Evolutionary conservation across 2,113 vertebrate genomes (phyloP).

Genomic region (Edolisoma coerulescens): DNA sequence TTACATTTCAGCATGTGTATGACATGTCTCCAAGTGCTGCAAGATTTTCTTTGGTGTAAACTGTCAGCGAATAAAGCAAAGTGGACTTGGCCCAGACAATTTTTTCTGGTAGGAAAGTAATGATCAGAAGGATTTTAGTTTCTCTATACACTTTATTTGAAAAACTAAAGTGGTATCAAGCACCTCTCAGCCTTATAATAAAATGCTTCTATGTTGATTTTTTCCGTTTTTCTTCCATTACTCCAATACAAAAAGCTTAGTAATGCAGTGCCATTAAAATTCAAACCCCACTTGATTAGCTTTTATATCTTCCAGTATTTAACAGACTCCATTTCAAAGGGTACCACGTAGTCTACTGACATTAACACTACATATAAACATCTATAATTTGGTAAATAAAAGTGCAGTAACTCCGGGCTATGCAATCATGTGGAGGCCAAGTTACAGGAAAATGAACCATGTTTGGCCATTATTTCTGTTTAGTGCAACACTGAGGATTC

Average conservation of each 20-base stretch:
- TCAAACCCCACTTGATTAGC: conserved; percentile 22
- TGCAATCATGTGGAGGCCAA: conserved; percentile 7
- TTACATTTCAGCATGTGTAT: background rate
- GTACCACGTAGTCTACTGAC: background rate
- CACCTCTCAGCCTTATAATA: background rate
- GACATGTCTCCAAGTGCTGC: background rate
- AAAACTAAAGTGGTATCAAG: background rate
- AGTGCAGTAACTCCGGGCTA: conserved; percentile 15
- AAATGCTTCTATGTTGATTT: background rate
- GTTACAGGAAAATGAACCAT: conserved; percentile 1
- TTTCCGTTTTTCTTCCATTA: conserved; percentile 1
- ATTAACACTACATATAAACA: conserved; percentile 58
- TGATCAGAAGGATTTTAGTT: background rate
- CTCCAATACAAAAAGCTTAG: background rate
- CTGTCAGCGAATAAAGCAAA: background rate
- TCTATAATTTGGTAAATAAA: conserved; percentile 44
- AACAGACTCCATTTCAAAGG: conserved; percentile 51
- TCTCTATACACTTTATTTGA: background rate
- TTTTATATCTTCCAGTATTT: conserved; percentile 45
- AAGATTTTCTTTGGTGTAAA: background rate
- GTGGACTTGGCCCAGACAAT: background rate
- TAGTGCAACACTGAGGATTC: conserved; percentile 38
- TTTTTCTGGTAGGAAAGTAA: background rate
- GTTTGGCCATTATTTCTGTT: conserved; percentile 6
- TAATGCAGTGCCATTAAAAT: background rate